A percentile compares a stretch with the other conserved stretches of the same genome.
Conservation (phyloP, 1,140 invertebrate genomes). For the Megathymus violae region DNA sequence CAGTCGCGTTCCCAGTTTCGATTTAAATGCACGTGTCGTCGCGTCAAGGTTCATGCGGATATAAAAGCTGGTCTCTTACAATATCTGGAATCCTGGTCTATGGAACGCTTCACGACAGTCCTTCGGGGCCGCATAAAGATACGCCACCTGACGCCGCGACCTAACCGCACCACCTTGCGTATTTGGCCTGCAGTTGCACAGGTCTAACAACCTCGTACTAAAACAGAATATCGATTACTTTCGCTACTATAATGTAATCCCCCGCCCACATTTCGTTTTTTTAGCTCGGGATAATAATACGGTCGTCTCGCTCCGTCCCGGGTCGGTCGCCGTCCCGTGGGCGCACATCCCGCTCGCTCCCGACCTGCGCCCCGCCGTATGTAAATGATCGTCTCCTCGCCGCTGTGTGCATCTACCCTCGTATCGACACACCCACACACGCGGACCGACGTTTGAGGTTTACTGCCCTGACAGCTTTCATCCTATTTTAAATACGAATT, state of each 20-base stretch:
- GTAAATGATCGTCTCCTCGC: slow-evolving; percentile 78
- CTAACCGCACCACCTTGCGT: slow-evolving; percentile 56
- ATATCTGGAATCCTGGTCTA: slow-evolving; percentile 40
- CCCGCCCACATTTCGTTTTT: slow-evolving; percentile 84
- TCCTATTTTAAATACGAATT: slow-evolving; percentile 79
- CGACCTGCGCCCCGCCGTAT: slow-evolving; percentile 69
- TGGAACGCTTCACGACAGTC: slow-evolving; percentile 25
- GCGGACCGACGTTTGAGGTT: slow-evolving; percentile 67
- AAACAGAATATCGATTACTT: slow-evolving; percentile 86
- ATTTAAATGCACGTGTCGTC: slow-evolving; percentile 15
- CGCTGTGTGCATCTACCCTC: slow-evolving; percentile 62
- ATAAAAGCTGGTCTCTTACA: slow-evolving; percentile 35
- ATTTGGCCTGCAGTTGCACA: slow-evolving; percentile 78
- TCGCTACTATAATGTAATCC: slow-evolving; percentile 84
- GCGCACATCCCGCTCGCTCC: slow-evolving; percentile 72
- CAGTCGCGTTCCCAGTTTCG: slow-evolving; percentile 2
- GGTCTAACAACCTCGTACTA: slow-evolving; percentile 78
- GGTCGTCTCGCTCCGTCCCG: slow-evolving; percentile 78
- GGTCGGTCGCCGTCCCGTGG: slow-evolving; percentile 50
- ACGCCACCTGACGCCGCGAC: slow-evolving; percentile 50
- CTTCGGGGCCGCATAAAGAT: slow-evolving; percentile 45
- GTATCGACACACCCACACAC: slow-evolving; percentile 50
- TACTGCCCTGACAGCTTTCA: slow-evolving; percentile 80
- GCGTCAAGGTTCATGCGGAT: slow-evolving; percentile 20
- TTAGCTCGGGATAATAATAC: slow-evolving; percentile 83